These are phyloP conservation scores for Tachina lurida DNA, from an alignment of 2,888 invertebrate species.

Conservation along the genomic window DNA sequence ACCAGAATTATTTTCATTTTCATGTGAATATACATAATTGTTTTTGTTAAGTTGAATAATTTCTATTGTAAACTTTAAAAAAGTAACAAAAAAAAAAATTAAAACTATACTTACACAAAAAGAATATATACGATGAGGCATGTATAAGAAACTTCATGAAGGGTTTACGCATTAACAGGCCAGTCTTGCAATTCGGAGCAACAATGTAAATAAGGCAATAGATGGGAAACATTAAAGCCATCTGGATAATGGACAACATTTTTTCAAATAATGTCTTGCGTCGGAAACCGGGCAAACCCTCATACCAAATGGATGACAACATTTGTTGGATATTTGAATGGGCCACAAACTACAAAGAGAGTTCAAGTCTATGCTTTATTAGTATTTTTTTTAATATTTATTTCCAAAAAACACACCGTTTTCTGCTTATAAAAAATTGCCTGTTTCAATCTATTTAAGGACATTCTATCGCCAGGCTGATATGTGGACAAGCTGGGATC, in stretches of 20 bases:
- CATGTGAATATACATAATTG: neutral
- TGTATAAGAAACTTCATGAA: conserved; percentile 98
- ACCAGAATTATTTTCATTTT: neutral
- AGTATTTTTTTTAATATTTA: neutral
- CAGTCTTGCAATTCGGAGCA: conserved; percentile 91
- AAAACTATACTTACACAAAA: conserved; percentile 89
- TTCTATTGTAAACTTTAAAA: neutral
- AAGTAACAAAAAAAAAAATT: neutral
- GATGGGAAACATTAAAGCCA: conserved; percentile 93
- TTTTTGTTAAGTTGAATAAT: neutral
- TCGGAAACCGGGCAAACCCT: conserved; percentile 96
- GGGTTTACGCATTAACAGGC: conserved; percentile 94
- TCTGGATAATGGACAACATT: conserved; percentile 88
- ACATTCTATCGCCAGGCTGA: conserved; percentile 92
- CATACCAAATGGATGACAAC: conserved; percentile 96
- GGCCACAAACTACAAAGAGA: conserved; percentile 90
- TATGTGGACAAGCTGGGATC: conserved; percentile 90
- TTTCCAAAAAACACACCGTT: conserved; percentile 85
- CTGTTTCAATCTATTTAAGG: conserved; percentile 92
- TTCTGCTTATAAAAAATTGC: conserved; percentile 98
- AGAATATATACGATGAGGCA: conserved; percentile 96
- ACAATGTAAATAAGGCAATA: conserved; percentile 93
- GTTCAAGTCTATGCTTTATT: neutral
- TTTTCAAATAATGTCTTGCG: conserved; percentile 90
- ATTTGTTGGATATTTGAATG: conserved; percentile 97